These are phyloP conservation scores for Valencia hispanica DNA, from an alignment of 2,797 vertebrate genomes.

Conservation along the genomic window DNA sequence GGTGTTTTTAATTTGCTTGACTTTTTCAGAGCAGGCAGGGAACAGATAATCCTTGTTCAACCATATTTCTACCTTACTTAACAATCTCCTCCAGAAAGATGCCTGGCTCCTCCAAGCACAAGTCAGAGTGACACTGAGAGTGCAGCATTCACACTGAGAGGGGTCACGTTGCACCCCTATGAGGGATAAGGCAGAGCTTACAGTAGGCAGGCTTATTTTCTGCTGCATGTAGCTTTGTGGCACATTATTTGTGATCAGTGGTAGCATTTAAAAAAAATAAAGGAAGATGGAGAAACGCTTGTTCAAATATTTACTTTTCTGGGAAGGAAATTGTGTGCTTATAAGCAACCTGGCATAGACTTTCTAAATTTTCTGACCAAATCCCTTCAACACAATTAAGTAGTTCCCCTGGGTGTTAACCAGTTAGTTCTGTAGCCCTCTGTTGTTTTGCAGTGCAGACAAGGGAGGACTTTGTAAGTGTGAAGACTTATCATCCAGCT, in stretches of 20 bases:
- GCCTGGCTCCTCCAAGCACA: slow-evolving; percentile 60
- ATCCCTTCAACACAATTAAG: neutral
- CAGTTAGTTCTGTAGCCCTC: neutral
- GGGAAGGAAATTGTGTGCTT: neutral
- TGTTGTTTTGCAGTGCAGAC: neutral
- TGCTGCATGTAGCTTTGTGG: slow-evolving; percentile 40
- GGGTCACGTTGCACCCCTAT: slow-evolving; percentile 69
- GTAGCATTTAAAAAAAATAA: slow-evolving; percentile 8
- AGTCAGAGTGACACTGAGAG: slow-evolving; percentile 74
- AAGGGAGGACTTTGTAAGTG: neutral
- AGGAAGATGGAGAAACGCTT: neutral
- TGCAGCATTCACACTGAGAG: slow-evolving; percentile 57
- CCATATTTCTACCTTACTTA: slow-evolving; percentile 64
- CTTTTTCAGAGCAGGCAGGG: slow-evolving; percentile 57
- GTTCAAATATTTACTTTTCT: neutral
- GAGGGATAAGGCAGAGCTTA: slow-evolving; percentile 35
- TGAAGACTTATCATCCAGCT: no score
- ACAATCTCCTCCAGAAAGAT: slow-evolving; percentile 64
- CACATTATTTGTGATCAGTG: slow-evolving; percentile 36
- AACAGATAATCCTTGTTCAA: slow-evolving; percentile 72
- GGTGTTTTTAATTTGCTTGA: slow-evolving; percentile 68
- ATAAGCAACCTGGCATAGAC: neutral
- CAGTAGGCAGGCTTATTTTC: slow-evolving; percentile 16
- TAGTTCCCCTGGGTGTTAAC: neutral
- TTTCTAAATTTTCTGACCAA: neutral